Percentiles rank a stretch among this genome's conserved stretches.
phyloP scores from a whole-genome alignment of 37 sponge, comb jelly and placozoan genomes.

The Lycopodina hypogea region DNA sequence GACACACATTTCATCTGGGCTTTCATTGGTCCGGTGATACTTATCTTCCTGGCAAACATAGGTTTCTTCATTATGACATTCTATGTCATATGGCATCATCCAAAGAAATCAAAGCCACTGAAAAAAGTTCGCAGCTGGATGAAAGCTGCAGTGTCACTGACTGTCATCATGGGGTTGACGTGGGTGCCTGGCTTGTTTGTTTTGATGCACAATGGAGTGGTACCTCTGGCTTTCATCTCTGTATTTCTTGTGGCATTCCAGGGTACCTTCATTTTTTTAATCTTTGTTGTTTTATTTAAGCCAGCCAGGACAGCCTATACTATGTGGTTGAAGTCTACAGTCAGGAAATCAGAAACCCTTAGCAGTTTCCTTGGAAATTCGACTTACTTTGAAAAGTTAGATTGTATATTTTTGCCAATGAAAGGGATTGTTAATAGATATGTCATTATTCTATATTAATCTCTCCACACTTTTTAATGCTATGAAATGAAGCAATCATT shows the following conservation, averaged over 20 bases:
- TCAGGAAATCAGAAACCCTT: conserved; percentile 18
- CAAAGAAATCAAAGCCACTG: too few species aligned
- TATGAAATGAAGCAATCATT: too few species aligned
- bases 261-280: conserved; percentile 39
- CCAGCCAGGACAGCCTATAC: conserved; percentile 14
- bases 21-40: conserved; percentile 58
- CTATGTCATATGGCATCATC: too few species aligned
- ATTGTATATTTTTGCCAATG: too few species aligned
- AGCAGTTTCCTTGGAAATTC: conserved; percentile 6
- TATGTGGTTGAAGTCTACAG: conserved; percentile 37
- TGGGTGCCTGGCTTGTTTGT: conserved; percentile 47
- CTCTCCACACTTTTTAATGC: too few species aligned
- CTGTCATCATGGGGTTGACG: conserved; percentile 50
- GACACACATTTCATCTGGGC: conserved; percentile 48
- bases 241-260: conserved; percentile 50
- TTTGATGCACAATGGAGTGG: conserved; percentile 11
- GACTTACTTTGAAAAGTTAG: too few species aligned
- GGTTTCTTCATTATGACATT: too few species aligned
- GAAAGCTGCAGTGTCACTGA: conserved; percentile 37
- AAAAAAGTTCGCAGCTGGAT: conserved; percentile 31
- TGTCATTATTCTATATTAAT: too few species aligned
- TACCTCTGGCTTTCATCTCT: conserved; percentile 39
- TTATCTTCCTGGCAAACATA: too few species aligned
- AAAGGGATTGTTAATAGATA: too few species aligned
- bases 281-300: conserved; percentile 29